phyloP scores from a whole-genome alignment of 2,888 invertebrate genomes.

The Desoria tigrina region DNA sequence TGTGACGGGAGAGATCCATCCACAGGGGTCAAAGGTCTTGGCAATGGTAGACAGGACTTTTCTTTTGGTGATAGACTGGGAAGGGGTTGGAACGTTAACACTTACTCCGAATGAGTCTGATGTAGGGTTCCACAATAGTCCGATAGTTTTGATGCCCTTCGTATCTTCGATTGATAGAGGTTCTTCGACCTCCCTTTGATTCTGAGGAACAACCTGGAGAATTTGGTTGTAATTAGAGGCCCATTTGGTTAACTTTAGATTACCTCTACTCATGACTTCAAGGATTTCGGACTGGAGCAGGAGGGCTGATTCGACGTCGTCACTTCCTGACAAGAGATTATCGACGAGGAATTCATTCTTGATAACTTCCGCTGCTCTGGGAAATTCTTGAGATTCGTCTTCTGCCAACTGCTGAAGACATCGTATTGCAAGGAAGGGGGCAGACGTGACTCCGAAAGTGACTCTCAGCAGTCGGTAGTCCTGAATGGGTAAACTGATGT shows the following conservation, averaged over 20 bases:
- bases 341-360: slow-evolving; percentile 47
- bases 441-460: slow-evolving; percentile 15
- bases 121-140: slow-evolving; percentile 12
- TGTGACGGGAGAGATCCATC: slow-evolving; percentile 21
- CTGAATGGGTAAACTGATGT: slow-evolving; percentile 19
- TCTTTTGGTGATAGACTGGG: slow-evolving; percentile 29
- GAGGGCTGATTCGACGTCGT: slow-evolving; percentile 22
- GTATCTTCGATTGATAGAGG: slow-evolving; percentile 11
- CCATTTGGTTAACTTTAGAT: slow-evolving; percentile 49
- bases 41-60: slow-evolving; percentile 20
- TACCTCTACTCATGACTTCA: slow-evolving; percentile 29
- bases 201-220: slow-evolving; percentile 7
- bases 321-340: slow-evolving; percentile 47
- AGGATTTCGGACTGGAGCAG: slow-evolving; percentile 26
- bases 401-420: too few species aligned
- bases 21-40: slow-evolving; percentile 28
- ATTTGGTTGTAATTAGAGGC: slow-evolving; percentile 28
- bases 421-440: too few species aligned
- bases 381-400: slow-evolving; percentile 5
- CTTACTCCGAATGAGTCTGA: slow-evolving; percentile 21
- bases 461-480: slow-evolving; percentile 15
- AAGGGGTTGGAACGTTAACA: too few species aligned
- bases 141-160: slow-evolving; percentile 25
- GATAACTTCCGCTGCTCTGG: slow-evolving; percentile 8
- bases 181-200: slow-evolving; percentile 19